Evolutionary conservation across 53 echinoderm and acorn worm genomes (phyloP).

Genomic region (Mesocentrotus franciscanus): DNA sequence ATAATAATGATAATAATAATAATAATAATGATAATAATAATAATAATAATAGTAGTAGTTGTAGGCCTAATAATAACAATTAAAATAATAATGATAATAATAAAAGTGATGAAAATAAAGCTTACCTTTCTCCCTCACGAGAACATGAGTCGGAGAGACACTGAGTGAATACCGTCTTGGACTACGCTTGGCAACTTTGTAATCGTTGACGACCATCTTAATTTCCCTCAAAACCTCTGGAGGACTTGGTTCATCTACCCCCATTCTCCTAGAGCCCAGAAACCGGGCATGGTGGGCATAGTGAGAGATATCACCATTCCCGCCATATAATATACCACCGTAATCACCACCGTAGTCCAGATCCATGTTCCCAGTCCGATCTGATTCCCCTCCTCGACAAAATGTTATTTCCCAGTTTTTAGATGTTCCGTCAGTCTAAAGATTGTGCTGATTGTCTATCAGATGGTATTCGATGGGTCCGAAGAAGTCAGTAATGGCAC

Average conservation of each 20-base stretch:
- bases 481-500: neutral
- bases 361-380: neutral
- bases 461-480: neutral
- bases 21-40: neutral
- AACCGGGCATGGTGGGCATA: slow-evolving; percentile 1
- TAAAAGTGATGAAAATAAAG: neutral
- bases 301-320: neutral
- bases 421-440: neutral
- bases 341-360: neutral
- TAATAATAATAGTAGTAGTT: neutral
- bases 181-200: neutral
- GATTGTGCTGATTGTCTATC: neutral
- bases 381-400: neutral
- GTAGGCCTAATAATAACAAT: neutral
- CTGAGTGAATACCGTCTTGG: neutral
- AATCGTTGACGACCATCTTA: slow-evolving; percentile 20
- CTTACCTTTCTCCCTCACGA: slow-evolving; percentile 5
- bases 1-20: neutral
- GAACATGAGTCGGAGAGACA: neutral
- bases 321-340: neutral
- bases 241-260: slow-evolving; percentile 8
- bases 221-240: neutral
- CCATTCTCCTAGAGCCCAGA: slow-evolving; percentile 29
- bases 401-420: slow-evolving; percentile 1
- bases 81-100: neutral